Base-by-base conservation (phyloP, 2,113 vertebrate species). In the Mirza zaza region DNA sequence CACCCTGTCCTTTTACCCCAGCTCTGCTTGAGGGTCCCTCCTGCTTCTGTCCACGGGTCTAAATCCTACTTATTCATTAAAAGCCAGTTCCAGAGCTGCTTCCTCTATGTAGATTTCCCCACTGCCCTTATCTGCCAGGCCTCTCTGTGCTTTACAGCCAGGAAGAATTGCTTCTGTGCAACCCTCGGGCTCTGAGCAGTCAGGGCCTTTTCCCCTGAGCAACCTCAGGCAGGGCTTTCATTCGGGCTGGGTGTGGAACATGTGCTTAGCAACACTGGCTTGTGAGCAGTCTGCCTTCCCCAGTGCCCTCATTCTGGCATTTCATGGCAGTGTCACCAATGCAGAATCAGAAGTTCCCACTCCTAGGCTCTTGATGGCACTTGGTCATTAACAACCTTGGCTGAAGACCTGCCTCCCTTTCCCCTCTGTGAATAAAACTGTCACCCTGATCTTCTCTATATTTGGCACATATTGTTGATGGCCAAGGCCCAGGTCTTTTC, bases 321-420 rank as follows among this genome's bases (percentile, higher is more conserved):
- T 81, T 95, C n/a, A 39, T 13, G 39, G 79, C 61, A 87, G 18
- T 63, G 42, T 82, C 75, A n/a, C 45, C 18, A 14, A 55, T 39
- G 48, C 48, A 55, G 81, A n/a, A 59, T 71, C 17, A 42, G 39
- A 57, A 90, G 59, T 90, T 65, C 65, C 90, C 81, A 42, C 27
- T 76, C 71, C 52, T 27, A 67, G 59, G 42, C 77, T 92, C n/a
- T 94, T 55, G 48, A 8, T 68, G 52, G 48, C 61, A 68, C 67
- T 87, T 27, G 45, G 75, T 70, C 73, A 87, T 79, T 76, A 45
- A 67, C 34, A 75, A 32, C 25, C 14, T 87, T 73, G 29, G 39
- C 55, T 77, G 61, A 96, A 59, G 34, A 76, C 57, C 81, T 96
- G 63, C 65, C 67, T 82, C 65, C 29, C 48, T 71, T 95, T 93